Evolutionary conservation across 1,140 invertebrate genomes (phyloP).

Genomic region (Megalonaias nervosa): DNA sequence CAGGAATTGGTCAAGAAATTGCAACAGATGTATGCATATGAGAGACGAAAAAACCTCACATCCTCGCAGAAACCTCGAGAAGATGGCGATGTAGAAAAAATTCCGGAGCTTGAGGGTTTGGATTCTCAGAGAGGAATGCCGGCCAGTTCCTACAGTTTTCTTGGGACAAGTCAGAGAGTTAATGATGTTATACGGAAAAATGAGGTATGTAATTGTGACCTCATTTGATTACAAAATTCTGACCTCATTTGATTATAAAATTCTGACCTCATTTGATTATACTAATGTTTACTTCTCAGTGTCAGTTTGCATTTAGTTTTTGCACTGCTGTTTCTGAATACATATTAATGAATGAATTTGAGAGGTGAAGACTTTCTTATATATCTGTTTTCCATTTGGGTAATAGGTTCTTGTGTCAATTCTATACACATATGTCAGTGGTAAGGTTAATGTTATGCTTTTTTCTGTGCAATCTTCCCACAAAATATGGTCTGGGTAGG

Average conservation of each 20-base stretch:
- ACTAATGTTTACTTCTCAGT: too few species aligned
- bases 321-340: too few species aligned
- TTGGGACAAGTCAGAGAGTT: constrained; percentile 39
- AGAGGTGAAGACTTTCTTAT: too few species aligned
- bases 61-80: constrained; percentile 33
- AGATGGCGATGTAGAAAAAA: constrained; percentile 14
- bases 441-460: too few species aligned
- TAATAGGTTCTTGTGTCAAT: too few species aligned
- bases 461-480: too few species aligned
- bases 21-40: constrained; percentile 48
- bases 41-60: constrained; percentile 38
- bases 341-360: too few species aligned
- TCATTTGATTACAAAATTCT: neutral
- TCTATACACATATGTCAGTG: too few species aligned
- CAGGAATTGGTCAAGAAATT: constrained; percentile 55
- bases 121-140: constrained; percentile 11
- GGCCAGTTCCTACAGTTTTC: constrained; percentile 37
- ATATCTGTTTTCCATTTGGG: too few species aligned
- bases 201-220: constrained; percentile 34
- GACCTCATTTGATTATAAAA: neutral
- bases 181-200: constrained; percentile 53
- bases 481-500: too few species aligned
- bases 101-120: constrained; percentile 14
- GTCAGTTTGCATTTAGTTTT: too few species aligned
- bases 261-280: neutral